These are phyloP conservation scores for Pampusana beccarii DNA, from an alignment of 2,113 vertebrate genomes.

Conservation along the genomic window DNA sequence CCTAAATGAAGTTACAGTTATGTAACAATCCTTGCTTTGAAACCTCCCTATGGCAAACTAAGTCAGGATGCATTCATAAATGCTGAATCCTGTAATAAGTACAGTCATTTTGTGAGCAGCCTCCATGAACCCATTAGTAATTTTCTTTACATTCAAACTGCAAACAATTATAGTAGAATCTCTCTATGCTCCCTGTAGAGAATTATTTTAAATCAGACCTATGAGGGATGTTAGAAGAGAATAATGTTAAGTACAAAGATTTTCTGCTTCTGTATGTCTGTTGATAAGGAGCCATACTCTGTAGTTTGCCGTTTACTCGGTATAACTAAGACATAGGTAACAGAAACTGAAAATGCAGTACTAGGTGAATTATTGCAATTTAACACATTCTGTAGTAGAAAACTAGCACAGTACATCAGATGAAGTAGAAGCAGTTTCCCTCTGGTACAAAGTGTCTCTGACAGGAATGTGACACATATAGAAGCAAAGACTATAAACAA, in stretches of 20 bases:
- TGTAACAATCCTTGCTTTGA: not conserved
- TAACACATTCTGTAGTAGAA: not conserved
- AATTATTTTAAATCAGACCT: slow-evolving; percentile 1
- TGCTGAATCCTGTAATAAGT: not conserved
- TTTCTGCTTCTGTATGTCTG: slow-evolving; percentile 2
- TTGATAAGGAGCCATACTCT: slow-evolving; percentile 18
- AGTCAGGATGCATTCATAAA: not conserved
- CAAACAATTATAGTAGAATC: not conserved
- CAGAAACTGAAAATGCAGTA: not conserved
- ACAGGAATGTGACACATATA: not conserved
- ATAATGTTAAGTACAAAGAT: not conserved
- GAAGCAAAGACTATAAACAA: slow-evolving; percentile 6
- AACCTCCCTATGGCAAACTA: not conserved
- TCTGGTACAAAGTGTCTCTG: not conserved
- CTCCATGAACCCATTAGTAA: not conserved
- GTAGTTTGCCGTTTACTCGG: not conserved
- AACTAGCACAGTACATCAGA: not conserved
- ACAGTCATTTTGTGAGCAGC: not conserved
- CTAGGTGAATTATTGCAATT: not conserved
- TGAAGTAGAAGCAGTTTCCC: not conserved
- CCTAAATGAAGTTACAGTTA: not conserved
- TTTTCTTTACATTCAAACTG: slow-evolving; percentile 9
- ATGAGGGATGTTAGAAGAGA: not conserved
- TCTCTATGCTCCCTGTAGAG: not conserved
- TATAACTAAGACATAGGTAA: slow-evolving; percentile 19